Base-by-base conservation (phyloP, 1,140 invertebrate species). In the Meloidogyne floridensis region DNA sequence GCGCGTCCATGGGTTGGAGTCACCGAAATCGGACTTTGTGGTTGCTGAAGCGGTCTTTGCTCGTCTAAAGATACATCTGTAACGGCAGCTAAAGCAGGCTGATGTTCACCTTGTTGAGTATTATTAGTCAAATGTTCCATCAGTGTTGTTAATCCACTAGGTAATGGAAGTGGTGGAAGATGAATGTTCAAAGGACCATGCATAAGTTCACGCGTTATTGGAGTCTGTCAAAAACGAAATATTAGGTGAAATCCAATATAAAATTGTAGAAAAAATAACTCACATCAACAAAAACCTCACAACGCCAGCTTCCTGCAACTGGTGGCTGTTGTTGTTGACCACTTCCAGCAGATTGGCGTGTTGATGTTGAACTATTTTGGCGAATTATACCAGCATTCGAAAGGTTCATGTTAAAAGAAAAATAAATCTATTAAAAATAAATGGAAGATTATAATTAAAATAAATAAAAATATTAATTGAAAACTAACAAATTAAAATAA, bases 1-100 rank as follows among this genome's bases (percentile, higher is more conserved):
- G 59, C 59, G n/a, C 59, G 59, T 65, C 59, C 59, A 65, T 65
- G 59, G n/a, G 59, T 65, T 65, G 59, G 59, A n/a, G 59, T 65
- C 0, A 65, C 15, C 3, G 59, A 65, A 65, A 15, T 65, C 10
- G 59, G n/a, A n/a, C 59, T 65, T 18, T 65, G 59, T n/a, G 15
- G 5, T n/a, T 65, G 59, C 5, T 65, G 15, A 65, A 65, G 15
- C 5, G 15, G 59, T 59, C n/a, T 65, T n/a, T 65, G 15, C 7
- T 65, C 59, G 2, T 65, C 59, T 47, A 47, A 6, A n/a, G 4
- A 15, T n/a, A 6, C 5, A 65, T 65, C 59, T 1, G 59, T 4
- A 0, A 5, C n/a, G 0, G 59, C n/a, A 65, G 59, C 4, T 65
- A 65, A n/a, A n/a, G 59, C 15, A 18, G 59, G 2, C n/a, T 65